Base-by-base conservation (phyloP, 2,113 vertebrate species). In the Lepidothrix coronata region DNA sequence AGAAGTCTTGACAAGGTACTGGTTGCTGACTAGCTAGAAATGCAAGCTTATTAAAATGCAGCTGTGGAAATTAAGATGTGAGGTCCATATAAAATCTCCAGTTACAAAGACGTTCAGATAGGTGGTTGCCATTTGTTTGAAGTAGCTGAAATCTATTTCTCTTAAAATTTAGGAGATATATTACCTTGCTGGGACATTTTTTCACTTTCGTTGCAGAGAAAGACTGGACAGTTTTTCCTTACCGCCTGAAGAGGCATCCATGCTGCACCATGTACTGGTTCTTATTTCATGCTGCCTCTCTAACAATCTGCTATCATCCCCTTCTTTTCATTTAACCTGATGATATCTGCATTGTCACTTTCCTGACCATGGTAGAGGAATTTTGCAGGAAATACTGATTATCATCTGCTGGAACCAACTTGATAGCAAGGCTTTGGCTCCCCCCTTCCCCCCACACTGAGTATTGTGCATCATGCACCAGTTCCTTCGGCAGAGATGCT, bases 401-500 rank as follows among this genome's bases (percentile, higher is more conserved):
- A 88, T 85, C 13, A 3, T 49, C 49, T 62, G 8, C 80, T 77
- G 25, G 37, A 92, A 84, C 9, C 18, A 77, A 49, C 15, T 46
- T 43, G 37, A 91, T 54, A 30, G 59, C 30, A 51, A 73, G 31
- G 19, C 27, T 87, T 87, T 74, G 25, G 14, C 27, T 57, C 8
- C 12, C 12, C 21, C 2, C 12, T 28, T 21, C 5, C 3, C 4
- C 8, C 8, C 3, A 3, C 9, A 20, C 0, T 35, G 62, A 88
- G 6, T 30, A 43, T 5, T 65, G n/a, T 39, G 5, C 73, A 74
- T 54, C 39, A 37, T 2, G 1, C 14, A 28, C 41, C 43, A 57
- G 24, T 11, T 81, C 65, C 81, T 74, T 51, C 80, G 55, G 3
- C 0, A 25, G 7, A 81, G 59, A 27, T 19, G 24, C 37, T 81